A percentile compares a stretch with the other conserved stretches of the same genome.
Conservation (phyloP, 2,888 invertebrate genomes). For the Hermaeophaga mercurialis region DNA sequence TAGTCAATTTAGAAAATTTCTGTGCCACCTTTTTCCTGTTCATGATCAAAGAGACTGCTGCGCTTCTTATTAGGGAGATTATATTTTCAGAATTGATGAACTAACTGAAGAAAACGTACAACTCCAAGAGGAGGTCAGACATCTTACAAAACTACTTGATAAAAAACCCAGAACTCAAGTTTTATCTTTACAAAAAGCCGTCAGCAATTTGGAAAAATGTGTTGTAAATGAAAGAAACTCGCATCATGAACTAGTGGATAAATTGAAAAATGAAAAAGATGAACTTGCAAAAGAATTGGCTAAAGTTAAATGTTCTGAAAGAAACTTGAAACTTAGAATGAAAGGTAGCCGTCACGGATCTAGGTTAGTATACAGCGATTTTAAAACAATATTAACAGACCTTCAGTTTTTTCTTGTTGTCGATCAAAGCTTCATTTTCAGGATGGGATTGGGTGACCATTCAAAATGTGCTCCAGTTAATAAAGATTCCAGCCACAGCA, state of each 20-base stretch:
- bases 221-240: constrained; percentile 55
- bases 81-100: constrained; percentile 48
- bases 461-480: constrained; percentile 16
- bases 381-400: background rate
- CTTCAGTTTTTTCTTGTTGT: no score
- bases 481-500: constrained; percentile 39
- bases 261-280: constrained; percentile 55
- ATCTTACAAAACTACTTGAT: constrained; percentile 38
- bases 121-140: constrained; percentile 47
- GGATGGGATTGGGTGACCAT: constrained; percentile 35
- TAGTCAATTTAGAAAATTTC: background rate
- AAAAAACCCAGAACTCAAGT: constrained; percentile 43
- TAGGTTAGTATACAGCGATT: background rate
- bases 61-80: background rate
- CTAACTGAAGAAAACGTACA: constrained; percentile 50
- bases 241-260: constrained; percentile 56
- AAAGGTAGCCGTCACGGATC: constrained; percentile 22
- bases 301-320: constrained; percentile 46
- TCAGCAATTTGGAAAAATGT: constrained; percentile 56
- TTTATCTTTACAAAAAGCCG: constrained; percentile 51
- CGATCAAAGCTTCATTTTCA: constrained; percentile 21
- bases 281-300: constrained; percentile 51
- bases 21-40: no score
- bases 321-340: constrained; percentile 36
- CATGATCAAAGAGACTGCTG: background rate